These are phyloP conservation scores for Megathymus violae DNA, from an alignment of 1,140 invertebrate genomes.

Conservation along the genomic window DNA sequence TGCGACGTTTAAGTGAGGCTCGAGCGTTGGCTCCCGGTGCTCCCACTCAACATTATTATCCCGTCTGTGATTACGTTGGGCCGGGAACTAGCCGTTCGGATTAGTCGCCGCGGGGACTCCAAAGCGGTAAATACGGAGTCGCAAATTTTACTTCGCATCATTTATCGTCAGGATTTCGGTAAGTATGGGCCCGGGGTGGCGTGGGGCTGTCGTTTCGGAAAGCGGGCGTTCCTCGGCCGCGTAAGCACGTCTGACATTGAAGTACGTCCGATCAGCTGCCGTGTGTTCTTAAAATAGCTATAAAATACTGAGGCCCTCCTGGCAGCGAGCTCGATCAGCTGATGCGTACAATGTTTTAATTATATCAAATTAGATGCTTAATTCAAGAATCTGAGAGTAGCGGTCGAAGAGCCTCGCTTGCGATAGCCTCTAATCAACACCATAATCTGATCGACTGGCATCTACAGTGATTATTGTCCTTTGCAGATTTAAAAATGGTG, in stretches of 20 bases:
- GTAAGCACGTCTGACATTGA: slow-evolving; percentile 72
- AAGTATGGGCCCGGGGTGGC: slow-evolving; percentile 53
- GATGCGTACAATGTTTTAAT: slow-evolving; percentile 75
- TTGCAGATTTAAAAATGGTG: slow-evolving; percentile 83
- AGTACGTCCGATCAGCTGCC: slow-evolving; percentile 73
- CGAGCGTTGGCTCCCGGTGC: slow-evolving; percentile 74
- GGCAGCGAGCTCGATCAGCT: slow-evolving; percentile 77
- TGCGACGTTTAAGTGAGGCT: slow-evolving; percentile 79
- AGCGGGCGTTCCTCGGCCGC: slow-evolving; percentile 54
- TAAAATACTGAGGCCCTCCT: slow-evolving; percentile 79
- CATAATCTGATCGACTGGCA: slow-evolving; percentile 34
- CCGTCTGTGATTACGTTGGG: slow-evolving; percentile 77
- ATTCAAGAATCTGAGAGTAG: slow-evolving; percentile 48
- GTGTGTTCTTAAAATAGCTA: slow-evolving; percentile 79
- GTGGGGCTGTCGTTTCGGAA: slow-evolving; percentile 40
- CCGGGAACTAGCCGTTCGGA: slow-evolving; percentile 71
- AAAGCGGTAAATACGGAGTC: slow-evolving; percentile 82
- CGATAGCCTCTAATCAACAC: slow-evolving; percentile 54
- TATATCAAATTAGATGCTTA: slow-evolving; percentile 77
- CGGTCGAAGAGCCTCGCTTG: slow-evolving; percentile 32
- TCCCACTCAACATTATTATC: slow-evolving; percentile 79
- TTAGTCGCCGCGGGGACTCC: slow-evolving; percentile 79
- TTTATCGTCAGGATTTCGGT: slow-evolving; percentile 80
- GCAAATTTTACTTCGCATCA: slow-evolving; percentile 75
- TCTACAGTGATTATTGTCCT: slow-evolving; percentile 56